phyloP scores from a whole-genome alignment of 2,888 invertebrate genomes.

The Digitonthophagus gazella region DNA sequence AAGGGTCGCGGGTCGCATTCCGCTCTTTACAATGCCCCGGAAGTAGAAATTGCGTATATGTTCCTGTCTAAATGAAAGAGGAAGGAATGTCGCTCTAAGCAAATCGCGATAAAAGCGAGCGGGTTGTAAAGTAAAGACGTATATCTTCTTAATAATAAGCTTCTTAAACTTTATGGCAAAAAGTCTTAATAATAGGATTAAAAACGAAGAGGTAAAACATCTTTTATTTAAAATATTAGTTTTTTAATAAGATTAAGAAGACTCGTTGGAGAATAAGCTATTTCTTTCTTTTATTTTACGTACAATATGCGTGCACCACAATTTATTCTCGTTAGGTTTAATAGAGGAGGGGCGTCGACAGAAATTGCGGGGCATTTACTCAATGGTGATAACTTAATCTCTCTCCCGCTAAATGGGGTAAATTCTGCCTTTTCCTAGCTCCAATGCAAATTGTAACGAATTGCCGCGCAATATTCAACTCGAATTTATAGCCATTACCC shows the following conservation, averaged over 20 bases:
- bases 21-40: neutral
- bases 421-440: neutral
- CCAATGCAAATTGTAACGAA: neutral
- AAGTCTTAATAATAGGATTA: neutral
- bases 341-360: neutral
- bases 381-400: neutral
- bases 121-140: neutral
- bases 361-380: neutral
- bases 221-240: neutral
- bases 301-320: neutral
- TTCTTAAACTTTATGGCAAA: neutral
- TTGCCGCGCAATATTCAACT: neutral
- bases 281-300: neutral
- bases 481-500: neutral
- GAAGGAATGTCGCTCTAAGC: neutral
- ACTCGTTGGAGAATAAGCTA: neutral
- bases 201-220: neutral
- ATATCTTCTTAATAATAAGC: neutral
- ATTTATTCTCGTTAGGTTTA: neutral
- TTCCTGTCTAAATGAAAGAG: neutral
- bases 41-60: neutral
- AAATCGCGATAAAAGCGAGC: neutral
- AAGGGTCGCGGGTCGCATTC: neutral
- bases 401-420: neutral
- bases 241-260: neutral